Evolutionary conservation across 1,140 invertebrate species (phyloP).

Genomic region (Zophobas atratus): DNA sequence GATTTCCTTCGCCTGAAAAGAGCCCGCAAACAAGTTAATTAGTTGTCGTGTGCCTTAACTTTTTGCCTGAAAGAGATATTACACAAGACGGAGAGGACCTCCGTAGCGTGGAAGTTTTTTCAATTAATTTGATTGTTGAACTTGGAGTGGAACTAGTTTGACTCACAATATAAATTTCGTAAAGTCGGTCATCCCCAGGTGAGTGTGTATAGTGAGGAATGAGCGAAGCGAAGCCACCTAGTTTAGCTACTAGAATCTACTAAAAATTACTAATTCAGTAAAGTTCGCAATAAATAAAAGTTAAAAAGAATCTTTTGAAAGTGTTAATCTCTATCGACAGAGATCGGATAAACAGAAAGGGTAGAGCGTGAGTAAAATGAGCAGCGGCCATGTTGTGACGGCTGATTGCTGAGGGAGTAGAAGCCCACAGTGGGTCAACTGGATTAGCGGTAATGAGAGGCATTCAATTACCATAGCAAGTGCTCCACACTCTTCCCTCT

Average conservation of each 20-base stretch:
- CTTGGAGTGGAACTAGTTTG: too few species aligned
- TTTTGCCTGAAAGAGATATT: too few species aligned
- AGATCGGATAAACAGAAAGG: slow-evolving; percentile 1
- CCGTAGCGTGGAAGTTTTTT: too few species aligned
- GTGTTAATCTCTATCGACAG: slow-evolving; percentile 12
- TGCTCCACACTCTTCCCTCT: slow-evolving; percentile 45
- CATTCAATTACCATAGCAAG: slow-evolving; percentile 58
- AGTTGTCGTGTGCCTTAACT: too few species aligned
- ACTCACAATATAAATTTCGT: too few species aligned
- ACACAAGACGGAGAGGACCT: too few species aligned
- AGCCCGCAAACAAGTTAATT: not conserved
- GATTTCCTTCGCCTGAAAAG: not conserved
- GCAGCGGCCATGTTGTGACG: slow-evolving; percentile 45
- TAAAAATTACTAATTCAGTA: not conserved
- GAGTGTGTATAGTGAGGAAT: too few species aligned
- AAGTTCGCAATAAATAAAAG: not conserved
- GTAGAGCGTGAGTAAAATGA: slow-evolving; percentile 44
- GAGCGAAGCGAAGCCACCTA: not conserved
- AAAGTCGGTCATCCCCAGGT: too few species aligned
- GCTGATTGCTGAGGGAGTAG: slow-evolving; percentile 56
- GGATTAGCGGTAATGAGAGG: slow-evolving; percentile 56
- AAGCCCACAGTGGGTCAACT: slow-evolving; percentile 51
- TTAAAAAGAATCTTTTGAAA: not conserved
- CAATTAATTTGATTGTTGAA: too few species aligned
- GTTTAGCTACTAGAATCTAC: not conserved